phyloP scores from a whole-genome alignment of 2,797 vertebrate species.

The Glossophaga mutica region DNA sequence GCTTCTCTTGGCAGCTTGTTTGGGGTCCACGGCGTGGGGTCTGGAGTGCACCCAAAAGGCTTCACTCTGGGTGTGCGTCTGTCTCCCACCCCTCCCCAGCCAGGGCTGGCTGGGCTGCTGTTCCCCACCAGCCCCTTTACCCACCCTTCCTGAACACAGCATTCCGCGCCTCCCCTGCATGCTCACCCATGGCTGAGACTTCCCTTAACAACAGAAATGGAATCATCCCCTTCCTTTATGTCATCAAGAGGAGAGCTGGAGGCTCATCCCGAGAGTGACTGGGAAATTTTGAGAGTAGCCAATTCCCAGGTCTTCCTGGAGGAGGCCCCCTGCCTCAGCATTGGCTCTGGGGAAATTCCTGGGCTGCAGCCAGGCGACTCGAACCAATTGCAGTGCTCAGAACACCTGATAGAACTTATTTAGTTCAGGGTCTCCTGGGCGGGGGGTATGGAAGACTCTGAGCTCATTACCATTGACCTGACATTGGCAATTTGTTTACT shows the following conservation, averaged over 20 bases:
- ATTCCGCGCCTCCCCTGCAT: neutral
- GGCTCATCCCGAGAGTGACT: neutral
- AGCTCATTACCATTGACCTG: neutral
- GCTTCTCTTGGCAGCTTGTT: conserved; percentile 17
- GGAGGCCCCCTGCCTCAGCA: neutral
- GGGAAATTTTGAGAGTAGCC: neutral
- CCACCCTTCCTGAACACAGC: neutral
- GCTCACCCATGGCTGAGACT: neutral
- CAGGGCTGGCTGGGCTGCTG: neutral
- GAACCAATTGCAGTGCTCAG: neutral
- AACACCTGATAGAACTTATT: neutral
- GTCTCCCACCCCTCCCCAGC: neutral
- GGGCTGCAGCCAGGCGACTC: neutral
- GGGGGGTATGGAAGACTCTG: neutral
- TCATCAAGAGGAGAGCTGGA: neutral
- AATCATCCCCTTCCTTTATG: neutral
- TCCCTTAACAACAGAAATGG: neutral
- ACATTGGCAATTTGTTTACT: neutral
- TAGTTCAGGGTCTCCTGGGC: neutral
- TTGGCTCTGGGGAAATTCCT: neutral
- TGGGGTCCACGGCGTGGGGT: neutral
- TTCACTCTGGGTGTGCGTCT: neutral
- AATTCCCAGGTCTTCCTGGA: neutral
- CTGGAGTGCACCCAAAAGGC: neutral
- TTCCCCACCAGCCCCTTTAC: neutral